Evolutionary conservation across 2,888 invertebrate genomes (phyloP).

Genomic region (Spisula solida): DNA sequence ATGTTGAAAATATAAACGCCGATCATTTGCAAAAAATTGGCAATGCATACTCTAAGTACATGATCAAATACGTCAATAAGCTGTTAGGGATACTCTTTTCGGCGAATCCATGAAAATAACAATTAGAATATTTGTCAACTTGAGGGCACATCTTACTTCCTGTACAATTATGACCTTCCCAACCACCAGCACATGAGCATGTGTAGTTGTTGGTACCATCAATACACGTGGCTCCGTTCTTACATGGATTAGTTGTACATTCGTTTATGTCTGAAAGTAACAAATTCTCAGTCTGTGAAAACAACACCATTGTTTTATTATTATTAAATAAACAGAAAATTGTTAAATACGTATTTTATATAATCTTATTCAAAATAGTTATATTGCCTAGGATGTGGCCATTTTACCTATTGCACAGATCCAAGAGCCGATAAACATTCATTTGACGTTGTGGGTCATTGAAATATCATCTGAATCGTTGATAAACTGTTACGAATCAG

Average conservation of each 20-base stretch:
- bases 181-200: background rate
- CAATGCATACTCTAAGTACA: no score
- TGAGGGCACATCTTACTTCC: background rate
- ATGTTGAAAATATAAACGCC: no score
- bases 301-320: no score
- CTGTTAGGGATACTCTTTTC: no score
- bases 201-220: background rate
- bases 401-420: no score
- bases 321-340: no score
- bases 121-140: background rate
- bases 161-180: background rate
- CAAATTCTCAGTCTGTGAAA: no score
- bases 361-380: no score
- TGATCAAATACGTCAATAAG: no score
- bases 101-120: background rate
- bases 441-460: background rate
- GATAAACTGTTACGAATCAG: background rate
- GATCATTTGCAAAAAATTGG: no score
- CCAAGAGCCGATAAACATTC: background rate
- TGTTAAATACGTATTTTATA: no score
- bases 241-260: background rate
- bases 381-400: no score
- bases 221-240: background rate
- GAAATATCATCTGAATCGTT: background rate
- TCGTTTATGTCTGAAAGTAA: slow-evolving; percentile 24